Evolutionary conservation across 2,888 invertebrate genomes (phyloP).

Genomic region (Invenusta paracnida): DNA sequence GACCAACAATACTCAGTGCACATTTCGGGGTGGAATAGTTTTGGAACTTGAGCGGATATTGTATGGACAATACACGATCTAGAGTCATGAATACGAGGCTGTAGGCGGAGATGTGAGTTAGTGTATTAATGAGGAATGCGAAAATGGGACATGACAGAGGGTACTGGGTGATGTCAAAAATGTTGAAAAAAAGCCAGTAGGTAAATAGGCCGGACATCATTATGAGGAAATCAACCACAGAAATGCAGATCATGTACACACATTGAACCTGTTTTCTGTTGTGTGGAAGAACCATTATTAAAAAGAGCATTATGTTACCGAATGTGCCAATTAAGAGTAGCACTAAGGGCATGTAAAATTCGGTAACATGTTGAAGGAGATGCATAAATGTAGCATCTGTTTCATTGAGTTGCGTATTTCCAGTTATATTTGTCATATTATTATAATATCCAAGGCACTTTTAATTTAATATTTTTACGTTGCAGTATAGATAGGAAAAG

Average conservation of each 20-base stretch:
- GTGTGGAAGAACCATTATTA: background rate
- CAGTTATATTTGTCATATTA: no score
- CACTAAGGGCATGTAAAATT: no score
- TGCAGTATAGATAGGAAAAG: no score
- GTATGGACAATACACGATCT: background rate
- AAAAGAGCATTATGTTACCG: background rate
- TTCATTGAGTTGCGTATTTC: no score
- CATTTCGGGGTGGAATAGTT: background rate
- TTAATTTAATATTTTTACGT: no score
- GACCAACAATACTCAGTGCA: background rate
- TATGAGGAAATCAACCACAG: background rate
- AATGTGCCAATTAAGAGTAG: background rate
- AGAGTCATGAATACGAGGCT: background rate
- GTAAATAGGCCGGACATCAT: background rate
- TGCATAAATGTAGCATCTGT: no score
- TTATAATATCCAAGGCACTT: no score
- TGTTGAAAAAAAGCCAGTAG: background rate
- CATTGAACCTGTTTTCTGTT: background rate
- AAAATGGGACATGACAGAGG: background rate
- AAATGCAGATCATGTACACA: background rate
- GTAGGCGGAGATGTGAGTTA: background rate
- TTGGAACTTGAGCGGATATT: background rate
- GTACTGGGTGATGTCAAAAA: background rate
- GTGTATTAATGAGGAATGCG: background rate
- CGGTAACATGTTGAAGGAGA: no score